Conservation (phyloP, 2,797 vertebrate genomes). For the Macropus fuliginosus region DNA sequence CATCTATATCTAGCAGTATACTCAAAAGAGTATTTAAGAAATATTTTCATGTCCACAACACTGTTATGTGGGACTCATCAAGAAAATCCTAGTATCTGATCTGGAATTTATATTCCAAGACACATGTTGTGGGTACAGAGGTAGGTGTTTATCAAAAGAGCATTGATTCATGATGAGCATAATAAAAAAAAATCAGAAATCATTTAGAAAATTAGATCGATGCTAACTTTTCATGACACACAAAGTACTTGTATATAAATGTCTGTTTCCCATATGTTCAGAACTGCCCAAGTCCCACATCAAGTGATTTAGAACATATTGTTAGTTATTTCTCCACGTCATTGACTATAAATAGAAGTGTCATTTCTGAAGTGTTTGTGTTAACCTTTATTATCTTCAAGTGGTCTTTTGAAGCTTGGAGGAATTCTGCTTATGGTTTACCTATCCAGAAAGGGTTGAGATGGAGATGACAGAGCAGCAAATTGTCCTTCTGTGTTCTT, state of each 20-base stretch:
- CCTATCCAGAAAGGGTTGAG: background rate
- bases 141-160: conserved; percentile 7
- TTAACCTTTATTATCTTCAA: conserved; percentile 46
- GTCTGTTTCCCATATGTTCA: conserved; percentile 18
- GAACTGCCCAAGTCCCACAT: background rate
- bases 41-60: background rate
- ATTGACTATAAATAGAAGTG: background rate
- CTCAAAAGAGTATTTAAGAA: background rate
- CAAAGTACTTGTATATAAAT: background rate
- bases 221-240: background rate
- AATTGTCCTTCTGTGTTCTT: background rate
- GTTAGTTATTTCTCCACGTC: conserved; percentile 21
- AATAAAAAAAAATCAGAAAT: conserved; percentile 33
- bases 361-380: conserved; percentile 30
- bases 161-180: background rate
- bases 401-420: conserved; percentile 12
- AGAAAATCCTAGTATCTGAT: background rate
- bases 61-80: background rate
- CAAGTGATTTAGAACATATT: background rate
- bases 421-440: background rate
- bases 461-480: background rate
- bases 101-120: background rate
- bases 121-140: background rate
- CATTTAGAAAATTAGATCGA: conserved; percentile 18
- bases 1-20: background rate